These are phyloP conservation scores for Adoxophyes honmai DNA, from an alignment of 1,140 invertebrate species.

Conservation along the genomic window DNA sequence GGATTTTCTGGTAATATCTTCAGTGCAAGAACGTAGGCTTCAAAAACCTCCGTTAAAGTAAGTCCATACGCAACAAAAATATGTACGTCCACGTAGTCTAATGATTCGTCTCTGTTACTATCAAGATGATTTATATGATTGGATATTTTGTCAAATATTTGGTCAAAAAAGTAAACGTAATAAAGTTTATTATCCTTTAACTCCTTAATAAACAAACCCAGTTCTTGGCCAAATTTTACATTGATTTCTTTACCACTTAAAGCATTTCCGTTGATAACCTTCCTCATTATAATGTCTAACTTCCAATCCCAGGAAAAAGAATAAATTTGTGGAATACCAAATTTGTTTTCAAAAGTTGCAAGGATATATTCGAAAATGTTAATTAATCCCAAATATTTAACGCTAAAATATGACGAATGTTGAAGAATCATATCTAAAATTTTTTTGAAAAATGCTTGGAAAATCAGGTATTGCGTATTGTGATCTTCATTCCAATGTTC, in stretches of 20 bases:
- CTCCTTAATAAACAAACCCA: background rate
- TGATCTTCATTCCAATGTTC: slow-evolving; percentile 28
- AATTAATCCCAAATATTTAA: background rate
- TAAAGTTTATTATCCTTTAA: background rate
- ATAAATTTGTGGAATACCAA: background rate
- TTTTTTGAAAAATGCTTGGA: background rate
- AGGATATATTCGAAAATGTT: background rate
- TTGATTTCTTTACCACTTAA: background rate
- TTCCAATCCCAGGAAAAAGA: slow-evolving; percentile 1
- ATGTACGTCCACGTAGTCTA: background rate
- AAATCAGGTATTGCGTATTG: slow-evolving; percentile 16
- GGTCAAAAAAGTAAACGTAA: background rate
- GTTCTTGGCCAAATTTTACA: background rate
- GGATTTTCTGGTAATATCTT: background rate
- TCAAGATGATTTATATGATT: background rate
- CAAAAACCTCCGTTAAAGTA: background rate
- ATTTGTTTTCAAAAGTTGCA: background rate
- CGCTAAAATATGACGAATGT: background rate
- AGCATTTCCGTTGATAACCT: background rate
- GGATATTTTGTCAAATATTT: background rate
- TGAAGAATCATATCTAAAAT: slow-evolving; percentile 1
- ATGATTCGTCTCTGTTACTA: background rate
- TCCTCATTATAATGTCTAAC: background rate
- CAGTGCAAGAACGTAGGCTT: background rate
- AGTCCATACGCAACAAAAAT: background rate